Conservation (phyloP, 2,113 vertebrate species). For the Xiphias gladius region DNA sequence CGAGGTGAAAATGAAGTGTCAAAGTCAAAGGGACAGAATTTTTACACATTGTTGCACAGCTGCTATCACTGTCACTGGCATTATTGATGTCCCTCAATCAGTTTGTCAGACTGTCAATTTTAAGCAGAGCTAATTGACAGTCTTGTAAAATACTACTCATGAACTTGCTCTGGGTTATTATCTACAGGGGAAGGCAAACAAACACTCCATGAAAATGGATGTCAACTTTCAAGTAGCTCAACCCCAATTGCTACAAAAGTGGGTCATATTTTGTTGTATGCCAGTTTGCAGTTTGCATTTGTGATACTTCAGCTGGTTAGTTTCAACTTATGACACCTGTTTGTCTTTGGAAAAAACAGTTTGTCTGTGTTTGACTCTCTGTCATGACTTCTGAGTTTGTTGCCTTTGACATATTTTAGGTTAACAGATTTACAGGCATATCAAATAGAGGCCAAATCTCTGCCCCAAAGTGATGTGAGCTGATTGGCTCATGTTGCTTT, state of each 20-base stretch:
- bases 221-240: conserved; percentile 3
- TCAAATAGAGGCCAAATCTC: too few relatives aligned
- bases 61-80: conserved; percentile 7
- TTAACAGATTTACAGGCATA: neutral
- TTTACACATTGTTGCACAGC: conserved; percentile 6
- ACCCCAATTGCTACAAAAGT: conserved; percentile 6
- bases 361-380: conserved; percentile 13
- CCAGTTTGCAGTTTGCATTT: conserved; percentile 22
- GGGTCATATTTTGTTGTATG: conserved; percentile 32
- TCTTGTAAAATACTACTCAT: conserved; percentile 1
- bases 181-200: conserved; percentile 18
- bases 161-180: conserved; percentile 1
- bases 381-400: conserved; percentile 11
- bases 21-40: conserved; percentile 36
- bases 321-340: neutral
- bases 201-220: conserved; percentile 7
- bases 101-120: conserved; percentile 28
- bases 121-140: conserved; percentile 17
- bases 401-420: neutral
- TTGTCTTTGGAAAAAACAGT: conserved; percentile 12
- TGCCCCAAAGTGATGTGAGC: too few relatives aligned
- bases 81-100: conserved; percentile 22
- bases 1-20: conserved; percentile 42
- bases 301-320: conserved; percentile 16
- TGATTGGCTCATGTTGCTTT: too few relatives aligned